Evolutionary conservation across 2,888 invertebrate genomes (phyloP).

Genomic region (Gandaritis pyraliata): DNA sequence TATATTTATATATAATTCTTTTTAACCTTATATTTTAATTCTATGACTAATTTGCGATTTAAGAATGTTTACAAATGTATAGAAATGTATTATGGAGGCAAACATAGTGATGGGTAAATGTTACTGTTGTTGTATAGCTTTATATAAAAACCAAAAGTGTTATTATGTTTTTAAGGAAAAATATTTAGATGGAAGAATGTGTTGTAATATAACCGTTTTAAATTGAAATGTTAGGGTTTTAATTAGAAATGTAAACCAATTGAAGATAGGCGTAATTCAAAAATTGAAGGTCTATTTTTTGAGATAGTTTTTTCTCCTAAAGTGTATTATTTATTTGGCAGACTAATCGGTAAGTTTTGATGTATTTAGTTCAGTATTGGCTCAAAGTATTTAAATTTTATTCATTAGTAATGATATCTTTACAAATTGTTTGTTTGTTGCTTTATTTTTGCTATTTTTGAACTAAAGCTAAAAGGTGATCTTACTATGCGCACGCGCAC

Average conservation of each 20-base stretch:
- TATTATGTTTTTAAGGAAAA: conserved; percentile 79
- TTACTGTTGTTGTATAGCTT: conserved; percentile 82
- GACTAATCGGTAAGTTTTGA: conserved; percentile 39
- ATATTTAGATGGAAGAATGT: conserved; percentile 48
- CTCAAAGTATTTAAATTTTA: conserved; percentile 68
- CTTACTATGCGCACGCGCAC: conserved; percentile 51
- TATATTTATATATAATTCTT: conserved; percentile 60
- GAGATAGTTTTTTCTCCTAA: conserved; percentile 41
- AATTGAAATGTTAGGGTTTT: conserved; percentile 36
- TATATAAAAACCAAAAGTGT: conserved; percentile 82
- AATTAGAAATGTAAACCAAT: conserved; percentile 33
- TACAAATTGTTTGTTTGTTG: conserved; percentile 36
- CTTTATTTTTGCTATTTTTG: conserved; percentile 36
- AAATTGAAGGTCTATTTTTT: conserved; percentile 43
- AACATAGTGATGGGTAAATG: conserved; percentile 71
- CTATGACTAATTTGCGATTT: conserved; percentile 45
- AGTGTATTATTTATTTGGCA: conserved; percentile 40
- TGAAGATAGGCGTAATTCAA: conserved; percentile 31
- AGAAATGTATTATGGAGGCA: conserved; percentile 62
- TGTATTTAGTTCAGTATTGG: conserved; percentile 72
- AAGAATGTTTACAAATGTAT: conserved; percentile 58
- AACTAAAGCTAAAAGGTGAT: conserved; percentile 30
- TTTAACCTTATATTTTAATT: conserved; percentile 62
- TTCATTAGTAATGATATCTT: conserved; percentile 41
- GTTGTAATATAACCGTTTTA: conserved; percentile 45